Percentiles rank a stretch among this genome's conserved stretches.
These are phyloP conservation scores for Martes martes DNA, from an alignment of 2,113 vertebrate species.

Conservation along the genomic window DNA sequence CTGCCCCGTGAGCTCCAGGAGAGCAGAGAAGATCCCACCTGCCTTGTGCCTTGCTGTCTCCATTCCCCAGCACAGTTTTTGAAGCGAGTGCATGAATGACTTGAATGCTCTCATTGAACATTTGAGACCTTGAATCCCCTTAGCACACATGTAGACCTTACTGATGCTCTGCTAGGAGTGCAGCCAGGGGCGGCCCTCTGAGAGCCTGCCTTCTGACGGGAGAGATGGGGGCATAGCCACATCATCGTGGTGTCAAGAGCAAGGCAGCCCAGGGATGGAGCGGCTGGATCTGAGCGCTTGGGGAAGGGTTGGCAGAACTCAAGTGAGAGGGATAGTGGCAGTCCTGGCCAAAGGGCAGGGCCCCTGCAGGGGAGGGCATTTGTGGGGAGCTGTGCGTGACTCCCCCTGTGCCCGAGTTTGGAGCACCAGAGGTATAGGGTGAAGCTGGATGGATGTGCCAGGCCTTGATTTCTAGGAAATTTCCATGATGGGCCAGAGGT, in stretches of 20 bases:
- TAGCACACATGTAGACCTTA: neutral
- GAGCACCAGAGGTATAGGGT: neutral
- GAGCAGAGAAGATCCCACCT: neutral
- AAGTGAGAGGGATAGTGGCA: neutral
- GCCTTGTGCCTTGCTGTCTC: neutral
- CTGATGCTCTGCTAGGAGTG: neutral
- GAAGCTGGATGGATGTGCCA: neutral
- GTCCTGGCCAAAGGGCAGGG: neutral
- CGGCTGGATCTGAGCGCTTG: neutral
- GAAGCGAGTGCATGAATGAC: neutral
- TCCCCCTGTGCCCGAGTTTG: neutral
- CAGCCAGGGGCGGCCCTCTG: neutral
- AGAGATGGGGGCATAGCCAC: neutral
- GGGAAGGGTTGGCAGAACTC: neutral
- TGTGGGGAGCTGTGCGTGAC: rapidly evolving
- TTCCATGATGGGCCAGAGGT: neutral
- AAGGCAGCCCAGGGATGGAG: neutral
- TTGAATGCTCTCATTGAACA: neutral
- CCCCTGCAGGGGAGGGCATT: neutral
- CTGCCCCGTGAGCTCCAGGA: neutral
- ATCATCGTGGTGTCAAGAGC: neutral
- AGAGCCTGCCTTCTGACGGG: neutral
- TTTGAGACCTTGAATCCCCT: neutral
- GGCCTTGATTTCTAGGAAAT: neutral
- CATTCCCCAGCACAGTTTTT: neutral